phyloP scores from a whole-genome alignment of 2,113 vertebrate genomes.

The Garra rufa region DNA sequence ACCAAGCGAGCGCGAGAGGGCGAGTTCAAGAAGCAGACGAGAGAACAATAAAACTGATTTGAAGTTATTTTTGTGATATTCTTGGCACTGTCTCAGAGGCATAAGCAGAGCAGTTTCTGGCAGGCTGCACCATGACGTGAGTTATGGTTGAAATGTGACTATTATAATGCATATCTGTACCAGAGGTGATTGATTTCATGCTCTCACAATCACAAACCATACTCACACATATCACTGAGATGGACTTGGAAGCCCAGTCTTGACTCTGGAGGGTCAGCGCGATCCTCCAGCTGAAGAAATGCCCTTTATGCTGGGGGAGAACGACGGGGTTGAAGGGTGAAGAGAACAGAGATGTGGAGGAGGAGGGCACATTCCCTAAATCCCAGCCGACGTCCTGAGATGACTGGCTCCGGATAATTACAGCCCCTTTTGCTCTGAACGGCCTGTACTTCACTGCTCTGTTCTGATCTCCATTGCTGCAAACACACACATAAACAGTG shows the following conservation, averaged over 20 bases:
- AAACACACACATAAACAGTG: neutral
- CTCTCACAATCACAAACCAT: conserved; percentile 20
- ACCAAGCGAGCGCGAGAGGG: conserved; percentile 40
- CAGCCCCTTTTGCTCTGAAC: conserved; percentile 40
- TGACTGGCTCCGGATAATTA: conserved; percentile 60
- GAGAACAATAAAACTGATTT: conserved; percentile 55
- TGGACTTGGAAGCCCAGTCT: neutral
- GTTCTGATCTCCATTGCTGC: conserved; percentile 2
- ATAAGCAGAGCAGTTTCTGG: conserved; percentile 31
- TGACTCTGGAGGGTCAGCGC: neutral
- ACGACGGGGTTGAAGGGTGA: conserved; percentile 10
- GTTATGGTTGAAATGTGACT: conserved; percentile 39
- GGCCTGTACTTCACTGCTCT: neutral
- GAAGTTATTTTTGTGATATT: conserved; percentile 41
- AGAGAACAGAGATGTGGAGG: neutral
- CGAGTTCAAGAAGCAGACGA: conserved; percentile 10
- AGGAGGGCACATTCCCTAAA: conserved; percentile 53
- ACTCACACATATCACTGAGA: neutral
- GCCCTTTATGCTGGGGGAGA: neutral
- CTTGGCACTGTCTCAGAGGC: conserved; percentile 38
- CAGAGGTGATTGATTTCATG: conserved; percentile 13
- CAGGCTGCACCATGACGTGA: conserved; percentile 20
- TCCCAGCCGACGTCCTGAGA: conserved; percentile 56
- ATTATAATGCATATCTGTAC: conserved; percentile 22
- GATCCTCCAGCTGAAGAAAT: neutral